Conservation (phyloP, 2,888 invertebrate genomes). For the Caenorhabditis drosophilae region DNA sequence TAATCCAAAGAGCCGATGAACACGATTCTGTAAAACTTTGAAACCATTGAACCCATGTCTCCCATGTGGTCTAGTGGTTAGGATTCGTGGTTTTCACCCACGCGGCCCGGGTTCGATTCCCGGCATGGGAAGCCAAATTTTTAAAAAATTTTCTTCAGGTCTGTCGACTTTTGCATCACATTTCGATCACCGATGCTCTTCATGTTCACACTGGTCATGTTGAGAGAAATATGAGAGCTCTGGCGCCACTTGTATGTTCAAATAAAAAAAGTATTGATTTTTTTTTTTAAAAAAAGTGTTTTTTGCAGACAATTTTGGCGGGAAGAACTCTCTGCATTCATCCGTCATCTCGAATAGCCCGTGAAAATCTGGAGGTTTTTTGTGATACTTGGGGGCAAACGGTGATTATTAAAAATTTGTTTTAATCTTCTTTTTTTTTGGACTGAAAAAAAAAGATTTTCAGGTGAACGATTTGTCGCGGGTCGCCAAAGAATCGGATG, state of each 20-base stretch:
- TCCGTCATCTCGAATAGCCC: slow-evolving; percentile 90
- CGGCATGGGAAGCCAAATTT: slow-evolving; percentile 56
- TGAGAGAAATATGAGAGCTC: slow-evolving; percentile 90
- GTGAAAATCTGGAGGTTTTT: slow-evolving; percentile 86
- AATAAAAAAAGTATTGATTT: no score
- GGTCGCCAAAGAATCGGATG: slow-evolving; percentile 70
- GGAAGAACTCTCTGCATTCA: slow-evolving; percentile 88
- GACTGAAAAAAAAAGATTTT: no score
- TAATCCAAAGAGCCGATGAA: not conserved
- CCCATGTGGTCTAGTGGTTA: slow-evolving; percentile 62
- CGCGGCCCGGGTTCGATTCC: slow-evolving; percentile 66
- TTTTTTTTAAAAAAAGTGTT: not conserved
- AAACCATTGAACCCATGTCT: no score
- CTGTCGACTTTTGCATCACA: slow-evolving; percentile 92
- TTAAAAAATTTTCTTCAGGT: slow-evolving; percentile 75
- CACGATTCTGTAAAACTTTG: not conserved
- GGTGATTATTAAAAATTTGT: no score
- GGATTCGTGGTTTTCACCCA: slow-evolving; percentile 65
- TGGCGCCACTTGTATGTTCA: slow-evolving; percentile 81
- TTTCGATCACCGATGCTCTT: slow-evolving; percentile 89
- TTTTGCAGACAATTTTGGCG: slow-evolving; percentile 80
- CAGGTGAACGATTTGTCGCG: slow-evolving; percentile 77
- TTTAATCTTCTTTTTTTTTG: no score
- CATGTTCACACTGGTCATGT: slow-evolving; percentile 95
- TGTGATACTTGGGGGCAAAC: slow-evolving; percentile 75